Base-by-base conservation (phyloP, 2,797 vertebrate genomes). In the Eleutherodactylus coqui region DNA sequence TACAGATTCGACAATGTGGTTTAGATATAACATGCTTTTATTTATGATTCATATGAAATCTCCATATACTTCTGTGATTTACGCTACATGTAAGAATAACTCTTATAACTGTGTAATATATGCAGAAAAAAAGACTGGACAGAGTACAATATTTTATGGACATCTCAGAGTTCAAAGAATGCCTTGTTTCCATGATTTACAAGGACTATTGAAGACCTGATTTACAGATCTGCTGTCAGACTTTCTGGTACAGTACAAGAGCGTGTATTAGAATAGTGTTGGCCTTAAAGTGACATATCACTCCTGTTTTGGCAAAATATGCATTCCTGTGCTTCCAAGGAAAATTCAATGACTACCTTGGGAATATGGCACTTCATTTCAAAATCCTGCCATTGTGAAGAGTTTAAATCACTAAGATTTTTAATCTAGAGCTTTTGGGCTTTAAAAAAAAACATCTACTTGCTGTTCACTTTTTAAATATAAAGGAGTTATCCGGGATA, bases 221-320 rank as follows among this genome's bases (percentile, higher is more conserved):
- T 86, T 86, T 86, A 86, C 85, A 11, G 24, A 41, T 73, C 11
- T 55, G 62, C 41, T 60, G 85, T 81, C 78, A 86, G 53, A 47
- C 21, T 67, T 86, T 45, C 62, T 49, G 47, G 45, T 36, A 29
- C 13, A 49, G 78, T 45, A 79, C 41, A 47, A 79, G 21, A 75
- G 32, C 41, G 16, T 58, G n/a, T 38, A 45, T 24, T 55, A 75
- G 41, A 64, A 86, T 76, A 64, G 58, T 45, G 67, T 27, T 55
- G 51, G 16, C 78, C 45, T 60, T 19, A 47, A 38, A 80, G 51
- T 75, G 84, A 80, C 67, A 85, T 38, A 86, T 75, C 41, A 62
- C 58, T 86, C 69, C 21, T 49, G 41, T 75, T 85, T 79, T 86
- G 69, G 32, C 84, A 80, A 38, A 75, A 81, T 62, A 75, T 64